Percentiles rank a stretch among this genome's conserved stretches.
phyloP scores from a whole-genome alignment of 2,113 vertebrate species.

The Corvus cornix region DNA sequence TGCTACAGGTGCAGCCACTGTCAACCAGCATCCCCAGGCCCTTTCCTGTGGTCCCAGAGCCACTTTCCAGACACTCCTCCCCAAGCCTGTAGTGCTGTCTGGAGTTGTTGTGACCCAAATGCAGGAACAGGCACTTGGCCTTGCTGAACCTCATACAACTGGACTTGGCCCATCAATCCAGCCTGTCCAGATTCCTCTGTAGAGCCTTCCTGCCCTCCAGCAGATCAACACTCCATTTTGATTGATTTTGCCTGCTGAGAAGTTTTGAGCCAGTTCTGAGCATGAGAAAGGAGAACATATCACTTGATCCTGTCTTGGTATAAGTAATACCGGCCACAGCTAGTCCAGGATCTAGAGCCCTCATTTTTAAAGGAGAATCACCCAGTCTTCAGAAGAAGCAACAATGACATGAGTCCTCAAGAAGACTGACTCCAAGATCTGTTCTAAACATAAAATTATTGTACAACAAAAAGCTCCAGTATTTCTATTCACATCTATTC shows the following conservation, averaged over 20 bases:
- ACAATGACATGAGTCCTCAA: background rate
- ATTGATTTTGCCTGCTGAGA: background rate
- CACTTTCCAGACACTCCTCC: background rate
- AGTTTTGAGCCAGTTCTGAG: background rate
- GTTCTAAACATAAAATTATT: background rate
- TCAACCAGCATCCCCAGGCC: background rate
- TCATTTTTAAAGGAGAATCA: background rate
- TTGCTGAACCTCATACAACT: background rate
- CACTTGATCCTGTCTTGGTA: background rate
- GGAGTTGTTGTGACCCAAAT: background rate
- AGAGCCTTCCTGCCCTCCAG: background rate
- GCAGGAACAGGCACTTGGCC: background rate
- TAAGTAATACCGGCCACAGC: background rate
- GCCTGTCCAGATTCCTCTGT: background rate
- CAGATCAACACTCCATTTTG: fast-evolving
- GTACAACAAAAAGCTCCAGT: background rate
- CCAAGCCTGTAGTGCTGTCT: too few relatives aligned
- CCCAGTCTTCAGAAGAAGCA: background rate
- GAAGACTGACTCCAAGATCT: background rate
- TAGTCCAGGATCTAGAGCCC: background rate
- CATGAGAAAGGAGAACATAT: background rate
- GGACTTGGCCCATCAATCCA: background rate
- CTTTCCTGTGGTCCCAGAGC: background rate
- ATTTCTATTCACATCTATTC: background rate
- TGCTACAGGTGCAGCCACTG: fast-evolving